A percentile compares a stretch with the other conserved stretches of the same genome.
Conservation (phyloP, 2,888 invertebrate species). For the Bombylius discolor region DNA sequence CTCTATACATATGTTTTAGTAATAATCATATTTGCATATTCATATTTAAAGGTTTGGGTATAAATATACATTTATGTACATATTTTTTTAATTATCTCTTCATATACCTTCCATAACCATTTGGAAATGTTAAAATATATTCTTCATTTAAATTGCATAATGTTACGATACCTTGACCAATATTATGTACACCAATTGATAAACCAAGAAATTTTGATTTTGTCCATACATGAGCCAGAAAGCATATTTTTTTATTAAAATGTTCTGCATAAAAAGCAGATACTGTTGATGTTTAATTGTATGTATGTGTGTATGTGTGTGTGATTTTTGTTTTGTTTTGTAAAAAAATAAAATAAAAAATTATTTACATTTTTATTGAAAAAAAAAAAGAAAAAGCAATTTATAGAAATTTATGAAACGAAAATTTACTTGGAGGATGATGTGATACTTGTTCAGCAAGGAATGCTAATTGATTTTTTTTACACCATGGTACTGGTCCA, state of each 20-base stretch:
- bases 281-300: conserved; percentile 41
- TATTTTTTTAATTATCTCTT: too few relatives aligned
- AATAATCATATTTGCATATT: too few relatives aligned
- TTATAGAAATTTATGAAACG: too few relatives aligned
- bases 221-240: conserved; percentile 96
- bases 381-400: conserved; percentile 15
- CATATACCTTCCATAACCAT: conserved; percentile 81
- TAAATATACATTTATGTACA: too few relatives aligned
- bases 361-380: background rate
- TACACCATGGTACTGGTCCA: conserved; percentile 87
- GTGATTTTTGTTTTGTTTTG: too few relatives aligned
- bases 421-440: conserved; percentile 78
- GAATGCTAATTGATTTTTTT: conserved; percentile 76
- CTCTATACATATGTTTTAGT: too few relatives aligned
- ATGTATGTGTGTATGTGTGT: too few relatives aligned
- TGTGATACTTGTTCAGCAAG: conserved; percentile 98
- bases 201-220: conserved; percentile 98
- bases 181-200: conserved; percentile 94
- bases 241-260: conserved; percentile 73
- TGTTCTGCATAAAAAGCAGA: conserved; percentile 99
- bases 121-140: conserved; percentile 92
- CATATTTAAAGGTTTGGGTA: too few relatives aligned
- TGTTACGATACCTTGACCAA: conserved; percentile 87
- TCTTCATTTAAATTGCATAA: conserved; percentile 84
- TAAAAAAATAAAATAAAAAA: too few relatives aligned